phyloP scores from a whole-genome alignment of 2,113 vertebrate species.

The Tautogolabrus adspersus region DNA sequence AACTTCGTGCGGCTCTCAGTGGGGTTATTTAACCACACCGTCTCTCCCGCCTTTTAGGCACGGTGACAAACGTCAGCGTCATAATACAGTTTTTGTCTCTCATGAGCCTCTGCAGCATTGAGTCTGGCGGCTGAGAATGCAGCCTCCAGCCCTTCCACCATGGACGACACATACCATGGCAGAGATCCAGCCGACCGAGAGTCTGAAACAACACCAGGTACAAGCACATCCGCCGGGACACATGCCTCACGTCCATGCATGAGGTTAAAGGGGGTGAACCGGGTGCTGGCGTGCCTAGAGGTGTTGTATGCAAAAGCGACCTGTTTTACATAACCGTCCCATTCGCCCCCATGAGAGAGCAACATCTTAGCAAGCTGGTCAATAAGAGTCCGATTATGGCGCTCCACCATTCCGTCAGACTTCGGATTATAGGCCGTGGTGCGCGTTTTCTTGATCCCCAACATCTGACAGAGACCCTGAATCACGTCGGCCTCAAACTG shows the following conservation, averaged over 20 bases:
- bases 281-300: too few relatives aligned
- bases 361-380: not conserved
- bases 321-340: not conserved
- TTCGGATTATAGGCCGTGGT: not conserved
- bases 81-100: not conserved
- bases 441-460: not conserved
- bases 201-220: not conserved
- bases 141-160: not conserved
- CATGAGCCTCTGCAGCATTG: not conserved
- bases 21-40: not conserved
- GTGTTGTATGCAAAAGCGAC: too few relatives aligned
- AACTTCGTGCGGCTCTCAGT: not conserved
- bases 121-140: not conserved
- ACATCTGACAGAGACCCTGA: not conserved
- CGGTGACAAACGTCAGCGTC: not conserved
- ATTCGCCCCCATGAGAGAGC: not conserved
- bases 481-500: not conserved
- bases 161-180: not conserved
- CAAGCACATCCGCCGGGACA: not conserved
- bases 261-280: not conserved
- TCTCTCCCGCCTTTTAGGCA: not conserved
- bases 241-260: not conserved
- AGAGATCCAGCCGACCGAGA: too few relatives aligned
- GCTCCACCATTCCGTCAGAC: not conserved
- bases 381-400: not conserved